Base-by-base conservation (phyloP, 2,888 invertebrate species). In the Pachliopta kotzebuea region DNA sequence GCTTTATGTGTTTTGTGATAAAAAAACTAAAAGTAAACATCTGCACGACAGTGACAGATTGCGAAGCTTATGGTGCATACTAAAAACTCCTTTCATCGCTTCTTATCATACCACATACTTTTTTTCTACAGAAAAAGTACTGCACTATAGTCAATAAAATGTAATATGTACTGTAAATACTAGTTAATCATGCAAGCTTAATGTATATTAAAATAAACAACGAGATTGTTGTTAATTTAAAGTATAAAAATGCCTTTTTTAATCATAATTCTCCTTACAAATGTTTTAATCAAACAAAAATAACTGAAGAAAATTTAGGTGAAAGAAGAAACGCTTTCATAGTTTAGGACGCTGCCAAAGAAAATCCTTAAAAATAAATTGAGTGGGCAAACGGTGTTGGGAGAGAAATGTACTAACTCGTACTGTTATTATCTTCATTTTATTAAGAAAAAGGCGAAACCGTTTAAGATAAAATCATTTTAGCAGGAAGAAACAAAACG, bases 371-470 rank as follows among this genome's bases (percentile, higher is more conserved):
- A 67, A 71, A 66, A 68, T 66, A 67, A 65, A 67, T 63, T 65
- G 65, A 60, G 63, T 62, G 71, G 70, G 69, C 70, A 72, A 70
- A 72, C 70, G 71, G 72, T 70, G 69, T 71, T 71, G 70, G 68
- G 70, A 70, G 69, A 67, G 68, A 73, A 74, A 74, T 73, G 72
- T 74, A 74, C 71, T 71, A 69, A 72, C 70, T 70, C 67, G 69
- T 69, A 65, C 73, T 71, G 71, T 73, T 75, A 74, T 72, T 71
- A 70, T 72, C 72, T 75, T 73, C 72, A 74, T 75, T 75, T 74
- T 58, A 65, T 65, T 61, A 65, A 65, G 56, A 61, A 65, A 65
- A 65, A 61, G 53, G 26, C 61, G 57, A 57, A 62, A 62, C 54
- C 49, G 58, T 65, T 62, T 57, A 57, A 65, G 65, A 65, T 65